These are phyloP conservation scores for Urocynchramus pylzowi DNA, from an alignment of 2,113 vertebrate genomes.

Conservation along the genomic window DNA sequence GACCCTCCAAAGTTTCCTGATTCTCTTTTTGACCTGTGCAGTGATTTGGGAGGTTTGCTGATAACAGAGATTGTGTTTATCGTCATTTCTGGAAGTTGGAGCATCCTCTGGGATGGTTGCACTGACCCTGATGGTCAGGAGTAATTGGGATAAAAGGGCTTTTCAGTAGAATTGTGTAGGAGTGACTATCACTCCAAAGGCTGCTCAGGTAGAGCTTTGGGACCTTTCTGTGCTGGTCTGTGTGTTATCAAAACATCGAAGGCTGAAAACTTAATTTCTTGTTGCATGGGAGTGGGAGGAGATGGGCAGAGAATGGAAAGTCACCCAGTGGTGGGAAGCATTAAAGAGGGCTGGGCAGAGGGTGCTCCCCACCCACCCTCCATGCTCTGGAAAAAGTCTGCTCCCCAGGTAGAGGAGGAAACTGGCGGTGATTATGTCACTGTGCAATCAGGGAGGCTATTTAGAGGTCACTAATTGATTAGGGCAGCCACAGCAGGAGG, in stretches of 20 bases:
- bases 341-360: not conserved
- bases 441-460: constrained; percentile 17
- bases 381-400: not conserved
- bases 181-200: not conserved
- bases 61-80: not conserved
- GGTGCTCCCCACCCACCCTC: not conserved
- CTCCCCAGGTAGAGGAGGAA: constrained; percentile 35
- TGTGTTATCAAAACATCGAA: not conserved
- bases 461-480: constrained; percentile 41
- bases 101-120: not conserved
- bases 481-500: constrained; percentile 14
- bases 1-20: not conserved
- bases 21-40: not conserved
- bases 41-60: not conserved
- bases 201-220: not conserved
- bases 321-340: not conserved
- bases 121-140: not conserved
- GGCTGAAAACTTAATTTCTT: not conserved
- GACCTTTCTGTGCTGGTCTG: not conserved
- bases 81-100: not conserved
- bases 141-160: not conserved
- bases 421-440: not conserved
- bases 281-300: not conserved
- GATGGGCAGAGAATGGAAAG: constrained; percentile 13
- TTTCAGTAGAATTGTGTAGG: not conserved